Base-by-base conservation (phyloP, 2,888 invertebrate species). In the Asteroscopus sphinx region DNA sequence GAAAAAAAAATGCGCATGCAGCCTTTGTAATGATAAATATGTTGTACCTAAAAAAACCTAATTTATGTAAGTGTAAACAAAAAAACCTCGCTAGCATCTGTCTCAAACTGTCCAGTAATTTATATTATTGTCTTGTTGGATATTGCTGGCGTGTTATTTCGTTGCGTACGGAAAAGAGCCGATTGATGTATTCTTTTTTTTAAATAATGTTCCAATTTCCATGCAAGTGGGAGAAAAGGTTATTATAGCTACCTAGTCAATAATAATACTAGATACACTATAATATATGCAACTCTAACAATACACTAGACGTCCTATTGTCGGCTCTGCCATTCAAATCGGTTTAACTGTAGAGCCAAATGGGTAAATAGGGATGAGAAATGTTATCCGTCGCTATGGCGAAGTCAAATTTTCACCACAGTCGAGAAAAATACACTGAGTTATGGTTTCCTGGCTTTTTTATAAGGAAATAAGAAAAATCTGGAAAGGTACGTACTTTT, bases 241-340 rank as follows among this genome's bases (percentile, higher is more conserved):
- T 11, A 11, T 37, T 17, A 5, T 21, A 21, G 21, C 4, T 21
- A 4, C 21, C 2, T 21, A 21, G 3, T 6, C 7, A 6, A 26
- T 26, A 1, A 26, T 7, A 26, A 13, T n/a, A 12, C 25, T 15
- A 25, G 5, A 33, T 37, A 42, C 25, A 17, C n/a, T 15, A 26
- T 32, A 37, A 26, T 47, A 41, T 47, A 41, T 49, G 26, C 51
- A 36, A 12, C 25, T 30, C 37, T 53, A 36, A 69, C 64, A 67
- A 60, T 67, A 68, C 60, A 37, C 26, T 15, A 28, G 46, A 40
- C 33, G 37, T n/a, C 21, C 52, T 36, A 65, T 68, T 65, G 57
- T 72, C 36, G 12, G 13, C 36, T 13, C 26, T 41, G 39, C 63
- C 56, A 71, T 72, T 74, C 59, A 73, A 63, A 67, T 67, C 28